Percentiles rank a stretch among this genome's conserved stretches.
Evolutionary conservation across 2,797 vertebrate species (phyloP).

Genomic region (Sebastolobus altivelis): DNA sequence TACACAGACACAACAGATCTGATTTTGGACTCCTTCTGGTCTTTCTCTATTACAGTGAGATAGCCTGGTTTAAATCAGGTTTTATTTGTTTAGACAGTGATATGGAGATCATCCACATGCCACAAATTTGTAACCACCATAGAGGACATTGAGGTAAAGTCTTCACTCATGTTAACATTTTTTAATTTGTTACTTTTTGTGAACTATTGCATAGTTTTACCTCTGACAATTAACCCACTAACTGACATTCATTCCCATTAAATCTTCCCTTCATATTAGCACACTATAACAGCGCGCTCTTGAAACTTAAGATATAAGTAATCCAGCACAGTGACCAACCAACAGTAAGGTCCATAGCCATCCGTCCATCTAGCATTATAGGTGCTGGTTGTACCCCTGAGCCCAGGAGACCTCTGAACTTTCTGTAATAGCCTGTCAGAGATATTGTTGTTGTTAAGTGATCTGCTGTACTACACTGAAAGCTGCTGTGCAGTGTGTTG

Average conservation of each 20-base stretch:
- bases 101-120: slow-evolving; percentile 56
- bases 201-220: background rate
- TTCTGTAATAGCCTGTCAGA: slow-evolving; percentile 20
- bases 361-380: background rate
- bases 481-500: background rate
- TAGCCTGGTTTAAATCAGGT: slow-evolving; percentile 65
- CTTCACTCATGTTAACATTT: too few species aligned
- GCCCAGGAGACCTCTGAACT: slow-evolving; percentile 29
- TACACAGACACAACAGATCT: slow-evolving; percentile 23
- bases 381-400: slow-evolving; percentile 2
- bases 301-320: background rate
- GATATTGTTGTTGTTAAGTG: slow-evolving; percentile 12
- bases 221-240: background rate
- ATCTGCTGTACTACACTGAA: background rate
- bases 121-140: slow-evolving; percentile 17
- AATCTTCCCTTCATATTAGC: background rate
- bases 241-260: background rate
- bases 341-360: background rate
- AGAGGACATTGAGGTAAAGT: slow-evolving; percentile 6
- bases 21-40: slow-evolving; percentile 51
- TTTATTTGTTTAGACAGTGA: slow-evolving; percentile 66
- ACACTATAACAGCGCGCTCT: background rate
- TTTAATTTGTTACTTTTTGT: background rate
- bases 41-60: slow-evolving; percentile 39
- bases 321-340: background rate